Base-by-base conservation (phyloP, 2,113 vertebrate species). In the Anhinga anhinga region DNA sequence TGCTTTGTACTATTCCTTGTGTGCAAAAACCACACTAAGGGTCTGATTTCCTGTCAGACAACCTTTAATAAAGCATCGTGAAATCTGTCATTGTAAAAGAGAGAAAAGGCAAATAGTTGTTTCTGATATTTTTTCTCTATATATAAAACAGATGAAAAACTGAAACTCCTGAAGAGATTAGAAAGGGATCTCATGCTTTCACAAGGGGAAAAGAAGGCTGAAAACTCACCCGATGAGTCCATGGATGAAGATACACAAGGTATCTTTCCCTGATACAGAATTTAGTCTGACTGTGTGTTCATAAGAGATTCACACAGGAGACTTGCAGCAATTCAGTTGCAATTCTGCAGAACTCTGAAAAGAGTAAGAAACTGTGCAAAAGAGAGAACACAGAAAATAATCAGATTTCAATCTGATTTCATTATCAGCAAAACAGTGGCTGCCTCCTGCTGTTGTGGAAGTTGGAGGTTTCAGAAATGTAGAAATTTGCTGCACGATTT, bases 101-200 rank as follows among this genome's bases (percentile, higher is more conserved):
- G 22, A 67, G 62, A 55, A 93, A 53, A 38, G 3, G 1, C 36
- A 49, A 55, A 55, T 44, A 34, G 12, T 38, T 38, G 30, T 36
- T 66, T 52, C 10, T 79, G 61, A 42, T 59, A 8, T 23, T 53
- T 82, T 55, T 47, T 38, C 3, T 85, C 0, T 77, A 2, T 66
- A 4, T 74, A 21, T 61, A 55, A 95, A 77, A 52, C 58, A 97
- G 97, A 98, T 90, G 88, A 97, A 93, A 98, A 98, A 91, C 16
- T 94, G 78, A 93, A 94, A 82, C 14, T 90, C 19, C 38, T 98
- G 73, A 92, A 97, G 70, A 88, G 79, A 40, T 12, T 96, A 66
- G 96, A 96, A 90, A 92, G 44, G 36, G 95, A 93, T 74, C 56
- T 69, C 44, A 1, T 49, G 21, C 26, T 55, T 91, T 74, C 90